Base-by-base conservation (phyloP, 2,888 invertebrate genomes). In the Anticlea derivata region DNA sequence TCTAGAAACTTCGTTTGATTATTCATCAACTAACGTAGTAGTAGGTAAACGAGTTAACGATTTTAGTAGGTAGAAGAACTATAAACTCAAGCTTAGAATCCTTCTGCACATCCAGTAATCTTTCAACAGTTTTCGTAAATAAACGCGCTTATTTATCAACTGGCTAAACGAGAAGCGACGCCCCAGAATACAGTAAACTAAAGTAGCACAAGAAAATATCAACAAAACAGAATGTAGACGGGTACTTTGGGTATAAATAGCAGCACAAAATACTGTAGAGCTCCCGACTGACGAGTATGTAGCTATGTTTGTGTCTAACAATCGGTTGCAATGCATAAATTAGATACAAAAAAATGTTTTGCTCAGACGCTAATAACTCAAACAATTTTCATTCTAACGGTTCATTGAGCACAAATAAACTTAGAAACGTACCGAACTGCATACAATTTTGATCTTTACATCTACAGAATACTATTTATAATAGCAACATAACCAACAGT, bases 361-460 rank as follows among this genome's bases (percentile, higher is more conserved):
- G 48, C 54, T 45, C 43, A 44, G 30, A 45, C 50, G 55, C 33
- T 66, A 73, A 72, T 63, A 60, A 65, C 66, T 57, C 54, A 39
- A 67, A 64, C 66, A 67, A 71, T 72, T 71, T 73, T 70, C 61
- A 65, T 68, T 66, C 61, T 70, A 75, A 73, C 75, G 75, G 75
- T 74, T 65, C 68, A 65, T 57, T 55, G 63, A 65, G 66, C 67
- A 65, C 70, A 68, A 73, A 69, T 65, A 63, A 69, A 61, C 58
- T 61, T 61, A 60, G 62, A 57, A 60, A 52, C 44, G 62, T 59
- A 64, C 63, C 48, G 55, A 49, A 61, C 59, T 56, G 40, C 61
- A 62, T 55, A 53, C 58, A 52, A 62, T 50, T 61, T 55, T 62
- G 44, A 55, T 57, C 63, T 62, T 50, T 65, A 65, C 55, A 46